A percentile compares a stretch with the other conserved stretches of the same genome.
Evolutionary conservation across 2,113 vertebrate species (phyloP).

Genomic region (Asarcornis scutulata): DNA sequence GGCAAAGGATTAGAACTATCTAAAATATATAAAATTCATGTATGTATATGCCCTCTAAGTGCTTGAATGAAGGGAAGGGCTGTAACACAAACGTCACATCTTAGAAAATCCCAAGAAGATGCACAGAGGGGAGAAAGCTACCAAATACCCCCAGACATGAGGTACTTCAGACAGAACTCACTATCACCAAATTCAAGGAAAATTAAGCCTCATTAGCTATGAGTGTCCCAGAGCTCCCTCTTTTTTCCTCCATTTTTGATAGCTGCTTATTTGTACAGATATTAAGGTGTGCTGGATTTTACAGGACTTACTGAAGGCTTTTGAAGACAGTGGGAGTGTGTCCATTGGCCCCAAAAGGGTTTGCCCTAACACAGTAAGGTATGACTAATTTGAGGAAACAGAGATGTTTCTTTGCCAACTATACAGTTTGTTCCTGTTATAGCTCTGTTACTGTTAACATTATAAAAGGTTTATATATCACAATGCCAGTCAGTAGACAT

Average conservation of each 20-base stretch:
- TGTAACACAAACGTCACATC: not conserved
- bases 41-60: not conserved
- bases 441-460: not conserved
- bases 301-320: not conserved
- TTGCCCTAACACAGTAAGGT: not conserved
- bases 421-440: not conserved
- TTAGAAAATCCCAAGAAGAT: not conserved
- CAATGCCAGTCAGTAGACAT: conserved; percentile 6
- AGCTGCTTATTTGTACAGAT: not conserved
- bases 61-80: not conserved
- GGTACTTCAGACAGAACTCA: not conserved
- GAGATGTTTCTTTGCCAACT: not conserved
- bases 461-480: conserved; percentile 20
- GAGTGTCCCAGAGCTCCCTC: not conserved
- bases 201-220: not conserved
- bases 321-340: not conserved
- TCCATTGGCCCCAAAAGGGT: not conserved
- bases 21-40: not conserved
- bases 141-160: not conserved
- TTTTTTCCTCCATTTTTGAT: not conserved
- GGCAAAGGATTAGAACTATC: not conserved
- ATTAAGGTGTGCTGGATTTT: not conserved
- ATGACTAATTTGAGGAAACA: not conserved
- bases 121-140: not conserved
- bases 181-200: not conserved